A percentile compares a stretch with the other conserved stretches of the same genome.
phyloP scores from a whole-genome alignment of 2,888 invertebrate genomes.

The Hypercompe scribonia region DNA sequence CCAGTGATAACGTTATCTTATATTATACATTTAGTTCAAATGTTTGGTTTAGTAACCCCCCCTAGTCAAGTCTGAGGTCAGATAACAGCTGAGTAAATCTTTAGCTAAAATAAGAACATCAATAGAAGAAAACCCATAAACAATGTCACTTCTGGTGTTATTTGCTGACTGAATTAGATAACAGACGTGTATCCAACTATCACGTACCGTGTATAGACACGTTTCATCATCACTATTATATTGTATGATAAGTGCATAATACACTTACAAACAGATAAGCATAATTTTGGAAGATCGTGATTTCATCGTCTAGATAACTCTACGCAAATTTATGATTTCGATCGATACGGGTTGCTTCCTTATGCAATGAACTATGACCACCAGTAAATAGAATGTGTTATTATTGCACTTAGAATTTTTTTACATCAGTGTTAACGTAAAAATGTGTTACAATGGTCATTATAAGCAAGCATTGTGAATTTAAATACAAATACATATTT shows the following conservation, averaged over 20 bases:
- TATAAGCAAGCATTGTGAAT: no score
- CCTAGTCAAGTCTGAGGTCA: constrained; percentile 46
- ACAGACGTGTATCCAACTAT: neutral
- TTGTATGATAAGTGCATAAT: neutral
- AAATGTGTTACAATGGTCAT: no score
- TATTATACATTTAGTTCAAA: constrained; percentile 27
- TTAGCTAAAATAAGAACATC: constrained; percentile 29
- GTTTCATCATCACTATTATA: neutral
- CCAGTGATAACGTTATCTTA: constrained; percentile 28
- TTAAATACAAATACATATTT: neutral
- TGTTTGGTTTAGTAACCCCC: constrained; percentile 41
- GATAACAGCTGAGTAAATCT: constrained; percentile 30
- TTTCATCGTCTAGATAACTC: neutral
- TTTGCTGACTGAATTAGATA: constrained; percentile 14
- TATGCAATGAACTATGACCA: neutral
- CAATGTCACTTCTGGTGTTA: constrained; percentile 20
- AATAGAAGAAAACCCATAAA: constrained; percentile 21
- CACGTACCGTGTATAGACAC: neutral
- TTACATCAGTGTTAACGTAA: no score
- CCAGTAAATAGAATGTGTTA: neutral
- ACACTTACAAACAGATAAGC: neutral
- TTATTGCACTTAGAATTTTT: neutral
- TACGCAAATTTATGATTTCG: neutral
- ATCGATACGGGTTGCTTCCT: neutral
- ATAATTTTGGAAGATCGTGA: neutral